Evolutionary conservation across 2,797 vertebrate species (phyloP).

Genomic region (Sphenodon punctatus): DNA sequence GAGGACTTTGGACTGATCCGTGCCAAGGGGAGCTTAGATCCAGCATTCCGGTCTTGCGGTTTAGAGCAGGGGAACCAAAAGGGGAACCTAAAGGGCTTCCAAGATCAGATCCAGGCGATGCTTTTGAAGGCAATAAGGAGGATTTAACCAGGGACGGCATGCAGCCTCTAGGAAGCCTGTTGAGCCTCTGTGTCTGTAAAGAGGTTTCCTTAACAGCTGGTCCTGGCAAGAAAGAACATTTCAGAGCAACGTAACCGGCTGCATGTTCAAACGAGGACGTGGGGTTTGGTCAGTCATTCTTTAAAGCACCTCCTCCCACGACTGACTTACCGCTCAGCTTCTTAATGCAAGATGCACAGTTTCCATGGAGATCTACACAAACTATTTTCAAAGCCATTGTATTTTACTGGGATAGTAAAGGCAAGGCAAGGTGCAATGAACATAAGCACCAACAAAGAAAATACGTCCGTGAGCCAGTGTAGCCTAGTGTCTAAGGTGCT

Average conservation of each 20-base stretch:
- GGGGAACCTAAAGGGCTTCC: slow-evolving; percentile 81
- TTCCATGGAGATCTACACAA: background rate
- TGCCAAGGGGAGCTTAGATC: slow-evolving; percentile 82
- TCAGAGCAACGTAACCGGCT: too few relatives aligned
- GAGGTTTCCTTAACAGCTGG: slow-evolving; percentile 68
- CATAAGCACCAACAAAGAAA: too few relatives aligned
- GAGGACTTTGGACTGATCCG: slow-evolving; percentile 83
- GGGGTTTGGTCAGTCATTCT: background rate
- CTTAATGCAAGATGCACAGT: background rate
- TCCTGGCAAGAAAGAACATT: slow-evolving; percentile 58
- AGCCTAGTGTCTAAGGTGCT: too few relatives aligned
- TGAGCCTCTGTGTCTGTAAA: slow-evolving; percentile 75
- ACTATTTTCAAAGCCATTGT: background rate
- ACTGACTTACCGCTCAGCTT: background rate
- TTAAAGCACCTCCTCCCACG: background rate
- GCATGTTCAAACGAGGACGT: too few relatives aligned
- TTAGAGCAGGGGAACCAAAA: slow-evolving; percentile 79
- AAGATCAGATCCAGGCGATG: slow-evolving; percentile 78
- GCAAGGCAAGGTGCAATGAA: too few relatives aligned
- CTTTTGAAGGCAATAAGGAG: slow-evolving; percentile 67
- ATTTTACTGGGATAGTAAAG: too few relatives aligned
- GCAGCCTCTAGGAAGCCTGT: slow-evolving; percentile 72
- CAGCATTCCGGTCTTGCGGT: slow-evolving; percentile 72
- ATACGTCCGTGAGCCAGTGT: too few relatives aligned
- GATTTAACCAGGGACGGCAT: slow-evolving; percentile 82